Percentiles rank a stretch among this genome's conserved stretches.
Conservation (phyloP, 2,888 invertebrate genomes). For the Sinhomidia bicolor region DNA sequence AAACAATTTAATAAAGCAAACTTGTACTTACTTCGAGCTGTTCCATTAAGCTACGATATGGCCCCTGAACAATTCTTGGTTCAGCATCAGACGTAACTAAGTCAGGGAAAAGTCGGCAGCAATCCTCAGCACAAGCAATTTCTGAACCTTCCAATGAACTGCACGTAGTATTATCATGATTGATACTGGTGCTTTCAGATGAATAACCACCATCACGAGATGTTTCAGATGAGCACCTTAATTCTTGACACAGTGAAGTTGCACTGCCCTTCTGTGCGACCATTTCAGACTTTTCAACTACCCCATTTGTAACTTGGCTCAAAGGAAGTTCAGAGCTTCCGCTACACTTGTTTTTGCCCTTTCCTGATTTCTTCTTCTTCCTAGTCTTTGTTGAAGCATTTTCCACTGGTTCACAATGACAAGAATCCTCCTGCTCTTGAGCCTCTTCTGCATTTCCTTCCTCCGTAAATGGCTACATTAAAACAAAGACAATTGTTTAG, state of each 20-base stretch:
- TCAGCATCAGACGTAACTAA: slow-evolving; percentile 56
- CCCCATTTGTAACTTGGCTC: slow-evolving; percentile 60
- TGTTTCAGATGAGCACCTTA: slow-evolving; percentile 84
- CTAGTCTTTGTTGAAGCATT: slow-evolving; percentile 48
- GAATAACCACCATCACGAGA: slow-evolving; percentile 92
- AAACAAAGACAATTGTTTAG: background rate
- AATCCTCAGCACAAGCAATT: slow-evolving; percentile 93
- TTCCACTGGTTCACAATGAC: slow-evolving; percentile 68
- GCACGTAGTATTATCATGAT: slow-evolving; percentile 88
- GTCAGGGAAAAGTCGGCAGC: slow-evolving; percentile 87
- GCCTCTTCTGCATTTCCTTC: slow-evolving; percentile 34
- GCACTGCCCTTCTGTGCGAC: slow-evolving; percentile 78
- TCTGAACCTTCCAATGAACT: slow-evolving; percentile 96
- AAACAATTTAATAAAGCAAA: too few species aligned
- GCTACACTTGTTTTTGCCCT: slow-evolving; percentile 66
- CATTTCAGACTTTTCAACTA: slow-evolving; percentile 62
- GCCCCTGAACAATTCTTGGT: slow-evolving; percentile 57
- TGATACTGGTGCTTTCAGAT: slow-evolving; percentile 88
- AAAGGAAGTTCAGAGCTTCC: slow-evolving; percentile 62
- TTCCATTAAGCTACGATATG: slow-evolving; percentile 78
- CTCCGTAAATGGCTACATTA: slow-evolving; percentile 37
- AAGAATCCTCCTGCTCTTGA: slow-evolving; percentile 62
- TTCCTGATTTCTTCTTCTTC: slow-evolving; percentile 73
- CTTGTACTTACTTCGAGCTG: slow-evolving; percentile 73
- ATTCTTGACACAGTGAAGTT: slow-evolving; percentile 84